Evolutionary conservation across 2,113 vertebrate species (phyloP).

Genomic region (Xyrauchen texanus): DNA sequence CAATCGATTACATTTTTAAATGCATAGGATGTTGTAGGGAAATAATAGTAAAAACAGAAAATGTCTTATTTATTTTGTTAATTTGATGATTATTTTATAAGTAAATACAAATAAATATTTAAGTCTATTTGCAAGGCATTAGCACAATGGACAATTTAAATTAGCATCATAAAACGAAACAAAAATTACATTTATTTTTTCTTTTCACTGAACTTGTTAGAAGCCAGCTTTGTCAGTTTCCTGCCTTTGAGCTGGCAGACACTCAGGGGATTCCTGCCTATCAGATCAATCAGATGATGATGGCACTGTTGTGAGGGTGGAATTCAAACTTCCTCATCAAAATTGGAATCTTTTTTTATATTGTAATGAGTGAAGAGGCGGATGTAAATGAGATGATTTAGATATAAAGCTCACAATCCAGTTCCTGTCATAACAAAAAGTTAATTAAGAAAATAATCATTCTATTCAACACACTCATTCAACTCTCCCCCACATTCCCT

Average conservation of each 20-base stretch:
- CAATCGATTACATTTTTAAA: no score
- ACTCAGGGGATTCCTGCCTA: constrained; percentile 18
- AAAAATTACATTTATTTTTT: neutral
- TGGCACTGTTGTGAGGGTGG: constrained; percentile 11
- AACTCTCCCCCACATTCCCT: constrained; percentile 23
- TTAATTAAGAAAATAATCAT: constrained; percentile 67
- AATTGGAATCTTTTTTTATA: constrained; percentile 41
- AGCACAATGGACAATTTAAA: neutral
- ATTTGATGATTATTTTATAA: no score
- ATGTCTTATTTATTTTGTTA: no score
- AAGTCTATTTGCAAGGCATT: neutral
- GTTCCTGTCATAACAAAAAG: constrained; percentile 61
- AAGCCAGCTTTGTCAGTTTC: constrained; percentile 6
- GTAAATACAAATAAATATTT: no score
- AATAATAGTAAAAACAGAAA: no score
- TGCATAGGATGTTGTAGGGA: no score
- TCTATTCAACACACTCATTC: constrained; percentile 49
- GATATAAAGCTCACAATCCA: constrained; percentile 62
- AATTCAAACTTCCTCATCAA: constrained; percentile 30
- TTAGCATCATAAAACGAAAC: neutral
- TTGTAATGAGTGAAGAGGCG: constrained; percentile 60
- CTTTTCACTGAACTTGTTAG: neutral
- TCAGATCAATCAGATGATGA: constrained; percentile 19
- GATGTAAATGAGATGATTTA: constrained; percentile 60
- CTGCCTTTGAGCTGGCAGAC: neutral